phyloP scores from a whole-genome alignment of 2,797 vertebrate genomes.

The Channallabes apus region DNA sequence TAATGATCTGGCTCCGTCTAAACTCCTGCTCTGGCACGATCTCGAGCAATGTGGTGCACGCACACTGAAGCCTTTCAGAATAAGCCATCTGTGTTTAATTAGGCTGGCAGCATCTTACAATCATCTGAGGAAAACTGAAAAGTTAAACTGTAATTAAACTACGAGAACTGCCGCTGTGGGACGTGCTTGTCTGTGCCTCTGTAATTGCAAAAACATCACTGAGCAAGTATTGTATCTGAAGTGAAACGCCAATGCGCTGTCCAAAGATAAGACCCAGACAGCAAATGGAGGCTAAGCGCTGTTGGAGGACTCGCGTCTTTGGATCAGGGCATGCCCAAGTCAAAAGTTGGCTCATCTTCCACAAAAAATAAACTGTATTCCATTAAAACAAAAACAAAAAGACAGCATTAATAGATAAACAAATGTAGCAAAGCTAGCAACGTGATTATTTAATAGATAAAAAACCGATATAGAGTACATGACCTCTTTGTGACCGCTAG shows the following conservation, averaged over 20 bases:
- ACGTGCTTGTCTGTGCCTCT: slow-evolving; percentile 61
- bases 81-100: slow-evolving; percentile 80
- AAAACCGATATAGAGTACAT: not conserved
- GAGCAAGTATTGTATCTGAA: slow-evolving; percentile 71
- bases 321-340: slow-evolving; percentile 18
- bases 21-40: slow-evolving; percentile 70
- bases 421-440: not conserved
- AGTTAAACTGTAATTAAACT: slow-evolving; percentile 79
- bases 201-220: slow-evolving; percentile 74
- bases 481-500: not conserved
- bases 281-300: slow-evolving; percentile 17
- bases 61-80: slow-evolving; percentile 61
- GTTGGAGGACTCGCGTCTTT: slow-evolving; percentile 24
- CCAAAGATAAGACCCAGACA: slow-evolving; percentile 34
- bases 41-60: slow-evolving; percentile 61
- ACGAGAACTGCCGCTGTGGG: slow-evolving; percentile 71
- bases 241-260: slow-evolving; percentile 59
- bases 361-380: not conserved
- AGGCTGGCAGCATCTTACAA: slow-evolving; percentile 74
- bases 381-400: not conserved
- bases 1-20: slow-evolving; percentile 67
- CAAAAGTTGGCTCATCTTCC: slow-evolving; percentile 2
- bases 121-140: slow-evolving; percentile 77
- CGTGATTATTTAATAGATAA: not conserved
- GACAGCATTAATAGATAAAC: not conserved